These are phyloP conservation scores for Drosophila tripunctata DNA, from an alignment of 2,888 invertebrate genomes.

Conservation along the genomic window DNA sequence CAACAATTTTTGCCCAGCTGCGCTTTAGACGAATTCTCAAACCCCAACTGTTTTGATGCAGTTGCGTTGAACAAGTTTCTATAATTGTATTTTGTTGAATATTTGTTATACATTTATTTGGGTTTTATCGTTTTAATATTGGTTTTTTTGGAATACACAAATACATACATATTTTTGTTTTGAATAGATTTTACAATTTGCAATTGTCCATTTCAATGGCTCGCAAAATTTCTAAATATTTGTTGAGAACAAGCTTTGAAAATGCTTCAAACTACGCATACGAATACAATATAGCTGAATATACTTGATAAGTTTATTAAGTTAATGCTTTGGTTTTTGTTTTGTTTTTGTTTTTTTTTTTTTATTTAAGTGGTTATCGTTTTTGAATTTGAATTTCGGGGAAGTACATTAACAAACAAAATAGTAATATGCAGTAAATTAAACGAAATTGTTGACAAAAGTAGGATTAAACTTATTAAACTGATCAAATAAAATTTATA, in stretches of 20 bases:
- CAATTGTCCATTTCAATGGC: slow-evolving; percentile 56
- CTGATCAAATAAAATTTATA: not conserved
- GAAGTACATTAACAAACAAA: slow-evolving; percentile 14
- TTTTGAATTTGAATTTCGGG: slow-evolving; percentile 21
- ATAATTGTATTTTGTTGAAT: slow-evolving; percentile 22
- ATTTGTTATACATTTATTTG: slow-evolving; percentile 22
- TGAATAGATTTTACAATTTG: slow-evolving; percentile 58
- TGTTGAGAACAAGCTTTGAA: slow-evolving; percentile 82
- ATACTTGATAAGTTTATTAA: slow-evolving; percentile 50
- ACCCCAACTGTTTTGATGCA: slow-evolving; percentile 23
- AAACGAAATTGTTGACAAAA: slow-evolving; percentile 13
- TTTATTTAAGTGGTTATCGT: too few species aligned
- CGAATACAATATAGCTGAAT: slow-evolving; percentile 74
- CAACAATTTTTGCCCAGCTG: slow-evolving; percentile 68
- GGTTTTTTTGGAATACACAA: slow-evolving; percentile 59
- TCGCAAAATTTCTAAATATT: slow-evolving; percentile 80
- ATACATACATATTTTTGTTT: slow-evolving; percentile 52
- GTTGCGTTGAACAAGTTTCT: slow-evolving; percentile 41
- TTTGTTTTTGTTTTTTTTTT: slow-evolving; percentile 5
- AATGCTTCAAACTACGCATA: slow-evolving; percentile 81
- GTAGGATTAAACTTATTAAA: too few species aligned
- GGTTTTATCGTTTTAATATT: slow-evolving; percentile 13
- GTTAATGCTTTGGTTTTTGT: slow-evolving; percentile 43
- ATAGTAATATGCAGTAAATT: not conserved
- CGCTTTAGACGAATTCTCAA: slow-evolving; percentile 43